Evolutionary conservation across 2,888 invertebrate species (phyloP).

Genomic region (Drosophila recens): DNA sequence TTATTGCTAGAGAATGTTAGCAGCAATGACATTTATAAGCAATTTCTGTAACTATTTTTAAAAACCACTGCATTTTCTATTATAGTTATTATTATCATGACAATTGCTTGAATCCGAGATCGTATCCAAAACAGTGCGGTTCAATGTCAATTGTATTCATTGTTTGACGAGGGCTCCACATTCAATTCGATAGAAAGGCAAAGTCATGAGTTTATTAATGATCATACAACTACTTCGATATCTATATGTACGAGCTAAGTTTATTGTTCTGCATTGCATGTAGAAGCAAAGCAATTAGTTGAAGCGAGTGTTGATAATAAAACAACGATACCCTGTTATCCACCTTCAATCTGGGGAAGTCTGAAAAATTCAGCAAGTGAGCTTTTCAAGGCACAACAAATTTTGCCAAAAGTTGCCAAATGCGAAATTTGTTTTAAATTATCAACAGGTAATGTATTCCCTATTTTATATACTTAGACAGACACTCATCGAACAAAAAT

Average conservation of each 20-base stretch:
- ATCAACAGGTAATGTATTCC: no score
- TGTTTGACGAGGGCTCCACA: constrained; percentile 6
- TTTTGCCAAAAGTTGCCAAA: no score
- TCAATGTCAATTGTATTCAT: constrained; percentile 60
- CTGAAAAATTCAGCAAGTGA: no score
- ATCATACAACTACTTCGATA: constrained; percentile 13
- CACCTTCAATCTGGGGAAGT: no score
- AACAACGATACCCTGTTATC: constrained; percentile 19
- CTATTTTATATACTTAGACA: no score
- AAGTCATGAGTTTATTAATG: constrained; percentile 40
- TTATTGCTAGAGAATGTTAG: constrained; percentile 34
- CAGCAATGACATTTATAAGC: constrained; percentile 12
- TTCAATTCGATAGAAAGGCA: constrained; percentile 37
- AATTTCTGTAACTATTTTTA: constrained; percentile 31
- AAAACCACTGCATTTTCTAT: constrained; percentile 9
- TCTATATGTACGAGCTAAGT: not conserved
- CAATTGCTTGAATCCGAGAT: constrained; percentile 19
- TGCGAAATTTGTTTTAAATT: no score
- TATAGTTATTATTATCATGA: constrained; percentile 8
- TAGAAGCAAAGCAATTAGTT: constrained; percentile 1
- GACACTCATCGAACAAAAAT: no score
- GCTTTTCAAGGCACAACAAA: no score
- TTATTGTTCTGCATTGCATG: constrained; percentile 22
- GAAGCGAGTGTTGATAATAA: not conserved
- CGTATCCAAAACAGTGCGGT: constrained; percentile 23